Evolutionary conservation across 2,888 invertebrate species (phyloP), one percentile per base, ranked within the genome.

Genomic region (Eueremaeus valkanovi): DNA sequence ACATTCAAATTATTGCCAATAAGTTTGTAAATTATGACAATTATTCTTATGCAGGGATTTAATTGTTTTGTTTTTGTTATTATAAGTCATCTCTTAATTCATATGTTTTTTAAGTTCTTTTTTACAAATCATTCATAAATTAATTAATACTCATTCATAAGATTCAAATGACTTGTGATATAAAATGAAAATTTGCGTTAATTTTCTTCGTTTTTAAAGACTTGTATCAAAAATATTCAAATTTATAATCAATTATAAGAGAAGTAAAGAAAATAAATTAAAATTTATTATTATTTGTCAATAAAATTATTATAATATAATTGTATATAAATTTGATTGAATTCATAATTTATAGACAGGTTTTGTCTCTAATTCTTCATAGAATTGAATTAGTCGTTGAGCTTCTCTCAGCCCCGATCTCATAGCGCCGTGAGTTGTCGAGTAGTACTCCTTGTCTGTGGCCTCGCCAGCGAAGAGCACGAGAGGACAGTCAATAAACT

Each of bases 391-490:
- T 0, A 76, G 36, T 70, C 76, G 29, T 24, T 78, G 63, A 42
- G 81, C 81, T 70, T 79, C 81, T 58, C 80, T 77, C 16, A 76
- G 73, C 9, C 81, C 81, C 24, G 80, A 80, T 49, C 87, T 86
- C 79, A 85, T 88, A 51, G 89, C 90, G 9, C 90, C 90, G 81
- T 90, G 89, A 16, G 88, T 87, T 8, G 90, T 89, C 0, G 89
- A 89, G 81, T 88, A 89, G 81, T 86, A 86, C 72, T 83, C 82
- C 36, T 84, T 83, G 80, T 87, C 87, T 21, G 87, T 85, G 5
- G 88, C 89, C 83, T 90, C 89, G 29, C 89, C 90, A 73, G 89
- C 89, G 74, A 89, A 85, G 78, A 88, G 81, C 74, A 89, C 81
- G 75, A 86, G 82, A 11, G 88, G 88, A 63, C 81, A 80, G 81